These are phyloP conservation scores for Apostichopus californicus DNA, from an alignment of 35 echinoderm and acorn worm genomes.

Conservation along the genomic window DNA sequence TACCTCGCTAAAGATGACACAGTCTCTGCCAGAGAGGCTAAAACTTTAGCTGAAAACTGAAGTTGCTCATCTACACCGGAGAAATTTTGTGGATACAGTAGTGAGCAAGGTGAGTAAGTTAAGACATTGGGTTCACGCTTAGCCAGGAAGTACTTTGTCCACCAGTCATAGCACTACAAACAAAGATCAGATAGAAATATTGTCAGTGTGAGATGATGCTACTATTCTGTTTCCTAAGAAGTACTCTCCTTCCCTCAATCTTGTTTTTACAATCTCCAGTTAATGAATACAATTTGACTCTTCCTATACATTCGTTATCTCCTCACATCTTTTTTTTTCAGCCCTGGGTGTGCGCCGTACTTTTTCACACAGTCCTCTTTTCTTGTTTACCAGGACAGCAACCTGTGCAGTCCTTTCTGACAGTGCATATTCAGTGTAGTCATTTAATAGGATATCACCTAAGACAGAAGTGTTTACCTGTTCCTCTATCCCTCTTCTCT, in stretches of 20 bases:
- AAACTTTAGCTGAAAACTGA: neutral
- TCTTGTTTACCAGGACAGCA: no score
- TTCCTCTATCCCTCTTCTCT: no score
- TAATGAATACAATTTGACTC: no score
- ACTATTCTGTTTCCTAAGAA: neutral
- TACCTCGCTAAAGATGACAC: slow-evolving; percentile 38
- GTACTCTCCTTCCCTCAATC: neutral
- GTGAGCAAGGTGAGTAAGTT: neutral
- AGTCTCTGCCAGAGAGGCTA: neutral
- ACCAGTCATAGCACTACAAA: slow-evolving; percentile 25
- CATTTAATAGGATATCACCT: no score
- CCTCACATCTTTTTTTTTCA: no score
- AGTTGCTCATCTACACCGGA: slow-evolving; percentile 2
- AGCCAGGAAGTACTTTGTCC: neutral
- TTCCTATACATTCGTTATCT: no score
- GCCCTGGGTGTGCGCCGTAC: no score
- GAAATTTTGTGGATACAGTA: neutral
- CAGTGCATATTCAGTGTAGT: no score
- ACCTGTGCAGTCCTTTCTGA: no score
- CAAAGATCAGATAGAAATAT: neutral
- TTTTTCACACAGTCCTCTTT: no score
- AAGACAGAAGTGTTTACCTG: no score
- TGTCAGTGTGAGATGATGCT: neutral
- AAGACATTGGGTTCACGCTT: slow-evolving; percentile 24
- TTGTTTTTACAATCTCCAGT: no score